Evolutionary conservation across 2,888 invertebrate species (phyloP), one percentile per base, ranked within the genome.

Genomic region (Himalopsyche japonica): DNA sequence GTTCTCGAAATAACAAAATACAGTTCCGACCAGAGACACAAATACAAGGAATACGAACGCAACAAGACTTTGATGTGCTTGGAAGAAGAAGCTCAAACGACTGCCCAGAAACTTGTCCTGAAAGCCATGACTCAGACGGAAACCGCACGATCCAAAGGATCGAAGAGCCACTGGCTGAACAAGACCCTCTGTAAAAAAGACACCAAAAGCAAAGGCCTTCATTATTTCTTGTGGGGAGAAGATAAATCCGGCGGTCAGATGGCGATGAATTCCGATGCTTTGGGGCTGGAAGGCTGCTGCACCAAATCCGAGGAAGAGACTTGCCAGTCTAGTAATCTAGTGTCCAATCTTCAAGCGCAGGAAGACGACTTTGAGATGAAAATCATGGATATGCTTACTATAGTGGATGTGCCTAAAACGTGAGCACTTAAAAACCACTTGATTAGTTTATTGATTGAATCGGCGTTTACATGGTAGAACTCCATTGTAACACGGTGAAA

Each of bases 281-380:
- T 87, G 90, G 48, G 90, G 89, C 78, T 88, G 90, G 87, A 86
- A 90, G 57, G 89, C 8, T 86, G 81, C 70, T 85, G 84, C 49
- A 30, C 30, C 0, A 91, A 81, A 90, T 91, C 85, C 91, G 92
- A 86, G 88, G 89, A 83, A 86, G 88, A 8, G 89, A 88, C 0
- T 89, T 92, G 82, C 90, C 81, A 49, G 30, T 30, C 76, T 32
- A 20, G 30, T 82, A 89, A 90, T 80, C 88, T 89, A 12, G 88
- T 89, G 86, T 90, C 91, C 57, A 90, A 91, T 18, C 89, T 87
- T 43, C 87, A 89, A 84, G 89, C 88, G 70, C 87, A 87, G 64
- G 89, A 89, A 34, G 32, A 86, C 8, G 88, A 89, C 43, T 37
- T 87, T 10, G 88, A 89, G 84, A 80, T 86, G 49, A 89, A 88